Base-by-base conservation (phyloP, 2,888 invertebrate genomes). In the Timema podura region DNA sequence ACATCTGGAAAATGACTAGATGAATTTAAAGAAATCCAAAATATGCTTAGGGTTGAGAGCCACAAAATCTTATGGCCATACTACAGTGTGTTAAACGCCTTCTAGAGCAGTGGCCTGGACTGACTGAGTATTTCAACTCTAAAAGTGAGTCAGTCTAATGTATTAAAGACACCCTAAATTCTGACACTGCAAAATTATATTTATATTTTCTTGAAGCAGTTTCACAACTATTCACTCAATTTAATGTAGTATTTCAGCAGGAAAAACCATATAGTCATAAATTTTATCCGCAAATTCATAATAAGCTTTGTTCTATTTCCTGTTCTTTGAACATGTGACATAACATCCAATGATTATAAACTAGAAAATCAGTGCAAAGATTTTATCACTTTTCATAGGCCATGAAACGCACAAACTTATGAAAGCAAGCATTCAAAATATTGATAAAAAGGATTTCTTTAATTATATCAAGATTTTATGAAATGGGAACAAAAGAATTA, bases 71-170 rank as follows among this genome's bases (percentile, higher is more conserved):
- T 66, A 9, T 10, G 49, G 30, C 67, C 15, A 46, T 66, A 6
- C n/a, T 66, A 48, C 48, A 66, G 67, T 66, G 67, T 48, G 67
- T 66, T 15, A 15, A 46, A 44, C 48, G 30, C 15, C 15, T 66
- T 6, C 16, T 48, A 6, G 67, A 48, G 11, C 67, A 66, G 67
- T 66, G 67, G 48, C 49, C 67, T 66, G 67, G 48, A 49, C 51
- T 66, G 5, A 9, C 11, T 11, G 13, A 44, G 11, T 66, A 66
- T 15, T 66, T 49, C n/a, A 30, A 66, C 11, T 13, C 10, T 30
- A 30, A 66, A 7, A 8, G 48, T 11, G 48, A 66, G 15, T 47
- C 7, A 15, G 67, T 66, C n/a, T 16, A 30, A 15, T 8, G 49
- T 5, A 66, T 48, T 48, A n/a, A n/a, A 6, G 30, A n/a, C n/a